Conservation (phyloP, 1,140 invertebrate genomes). For the Atta texana region DNA sequence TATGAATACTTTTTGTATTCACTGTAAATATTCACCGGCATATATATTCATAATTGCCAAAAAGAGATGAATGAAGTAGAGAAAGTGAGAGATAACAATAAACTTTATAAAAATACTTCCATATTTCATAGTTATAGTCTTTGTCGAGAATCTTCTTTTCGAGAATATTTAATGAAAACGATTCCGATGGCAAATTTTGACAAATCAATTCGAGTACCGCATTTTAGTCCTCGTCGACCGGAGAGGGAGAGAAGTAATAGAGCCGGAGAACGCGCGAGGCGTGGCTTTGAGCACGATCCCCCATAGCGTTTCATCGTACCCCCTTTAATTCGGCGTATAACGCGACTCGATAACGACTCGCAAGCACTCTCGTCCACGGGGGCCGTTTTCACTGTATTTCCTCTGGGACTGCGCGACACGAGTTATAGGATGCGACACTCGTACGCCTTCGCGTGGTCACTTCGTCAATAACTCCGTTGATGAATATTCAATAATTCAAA, state of each 20-base stretch:
- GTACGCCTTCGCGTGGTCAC: neutral
- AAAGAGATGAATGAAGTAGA: neutral
- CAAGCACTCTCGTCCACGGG: constrained; percentile 58
- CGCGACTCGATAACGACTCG: constrained; percentile 71
- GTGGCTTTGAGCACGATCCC: constrained; percentile 70
- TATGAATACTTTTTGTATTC: no score
- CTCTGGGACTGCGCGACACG: constrained; percentile 8
- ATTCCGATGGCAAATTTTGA: neutral
- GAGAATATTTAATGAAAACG: constrained; percentile 4
- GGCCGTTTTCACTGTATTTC: constrained; percentile 62
- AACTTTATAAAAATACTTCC: neutral
- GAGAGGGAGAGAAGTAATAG: constrained; percentile 60
- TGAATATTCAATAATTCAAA: constrained; percentile 27
- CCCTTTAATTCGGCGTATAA: constrained; percentile 74
- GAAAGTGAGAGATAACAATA: neutral
- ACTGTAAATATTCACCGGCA: neutral
- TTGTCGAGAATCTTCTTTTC: neutral
- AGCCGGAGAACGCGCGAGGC: constrained; percentile 65
- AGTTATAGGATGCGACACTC: neutral
- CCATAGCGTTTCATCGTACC: constrained; percentile 72
- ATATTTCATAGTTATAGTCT: neutral
- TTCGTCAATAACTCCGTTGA: constrained; percentile 6
- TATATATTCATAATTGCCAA: neutral
- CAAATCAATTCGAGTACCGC: constrained; percentile 13
- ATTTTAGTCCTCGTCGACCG: constrained; percentile 15